phyloP scores from a whole-genome alignment of 1,140 invertebrate genomes.

The Melitaea cinxia region DNA sequence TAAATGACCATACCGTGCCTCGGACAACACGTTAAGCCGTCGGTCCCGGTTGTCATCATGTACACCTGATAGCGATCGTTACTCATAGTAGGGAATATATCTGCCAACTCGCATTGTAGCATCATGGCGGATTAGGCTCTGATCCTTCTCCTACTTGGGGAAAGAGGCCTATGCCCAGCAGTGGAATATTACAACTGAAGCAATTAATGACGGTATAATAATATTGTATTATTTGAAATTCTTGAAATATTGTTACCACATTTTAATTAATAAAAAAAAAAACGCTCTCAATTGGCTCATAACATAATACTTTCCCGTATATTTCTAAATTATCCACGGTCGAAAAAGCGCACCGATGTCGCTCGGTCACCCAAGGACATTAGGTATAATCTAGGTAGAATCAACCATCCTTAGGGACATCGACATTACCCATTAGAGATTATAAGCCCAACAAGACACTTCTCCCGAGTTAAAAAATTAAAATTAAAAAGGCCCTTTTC shows the following conservation, averaged over 20 bases:
- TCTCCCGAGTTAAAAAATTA: background rate
- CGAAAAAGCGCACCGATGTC: background rate
- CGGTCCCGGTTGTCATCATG: too few species aligned
- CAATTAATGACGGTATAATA: too few species aligned
- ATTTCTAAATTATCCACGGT: background rate
- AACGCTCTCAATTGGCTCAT: background rate
- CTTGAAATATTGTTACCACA: background rate
- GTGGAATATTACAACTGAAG: too few species aligned
- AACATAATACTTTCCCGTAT: background rate
- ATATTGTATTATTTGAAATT: too few species aligned
- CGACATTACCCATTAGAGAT: background rate
- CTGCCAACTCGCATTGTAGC: too few species aligned
- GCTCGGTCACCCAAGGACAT: background rate
- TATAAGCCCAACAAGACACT: background rate
- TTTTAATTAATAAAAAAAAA: background rate
- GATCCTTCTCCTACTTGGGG: too few species aligned
- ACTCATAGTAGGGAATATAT: too few species aligned
- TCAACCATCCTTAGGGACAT: background rate
- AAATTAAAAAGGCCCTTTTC: background rate
- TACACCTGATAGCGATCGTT: too few species aligned
- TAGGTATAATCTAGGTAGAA: background rate
- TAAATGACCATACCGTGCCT: too few species aligned
- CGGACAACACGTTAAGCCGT: too few species aligned
- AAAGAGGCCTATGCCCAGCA: too few species aligned
- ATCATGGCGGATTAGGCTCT: too few species aligned